Conservation (phyloP, 2,888 invertebrate species). For the Elgonia sp. region DNA sequence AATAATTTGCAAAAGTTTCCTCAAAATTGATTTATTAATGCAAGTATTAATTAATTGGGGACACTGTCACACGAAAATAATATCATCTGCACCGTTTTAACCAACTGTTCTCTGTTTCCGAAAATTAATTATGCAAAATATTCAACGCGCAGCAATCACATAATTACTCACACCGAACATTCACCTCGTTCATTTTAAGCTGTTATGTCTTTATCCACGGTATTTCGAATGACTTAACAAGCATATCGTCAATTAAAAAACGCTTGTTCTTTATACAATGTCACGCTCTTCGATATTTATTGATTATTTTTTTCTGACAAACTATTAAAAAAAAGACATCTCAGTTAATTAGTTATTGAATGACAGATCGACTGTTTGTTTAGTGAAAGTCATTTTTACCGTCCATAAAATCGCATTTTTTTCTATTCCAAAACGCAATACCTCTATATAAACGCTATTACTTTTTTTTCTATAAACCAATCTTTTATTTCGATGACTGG, state of each 20-base stretch:
- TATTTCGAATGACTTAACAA: constrained; percentile 62
- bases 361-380: constrained; percentile 50
- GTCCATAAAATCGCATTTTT: constrained; percentile 20
- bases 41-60: background rate
- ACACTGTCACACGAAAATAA: constrained; percentile 1
- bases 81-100: background rate
- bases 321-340: constrained; percentile 24
- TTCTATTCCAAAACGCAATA: constrained; percentile 9
- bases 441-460: constrained; percentile 17
- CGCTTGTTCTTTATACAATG: constrained; percentile 50
- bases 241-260: constrained; percentile 56
- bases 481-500: constrained; percentile 70
- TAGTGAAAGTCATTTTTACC: constrained; percentile 53
- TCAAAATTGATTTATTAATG: background rate
- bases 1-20: background rate
- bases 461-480: constrained; percentile 54
- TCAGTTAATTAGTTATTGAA: constrained; percentile 61
- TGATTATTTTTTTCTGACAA: constrained; percentile 52
- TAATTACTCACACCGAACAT: constrained; percentile 50
- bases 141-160: constrained; percentile 25
- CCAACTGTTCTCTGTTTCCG: background rate
- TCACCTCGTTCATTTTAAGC: constrained; percentile 52
- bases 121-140: constrained; percentile 55
- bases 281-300: constrained; percentile 58
- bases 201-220: constrained; percentile 53